Base-by-base conservation (phyloP, 2,797 vertebrate species). In the Gymnoscopelus microlampas region DNA sequence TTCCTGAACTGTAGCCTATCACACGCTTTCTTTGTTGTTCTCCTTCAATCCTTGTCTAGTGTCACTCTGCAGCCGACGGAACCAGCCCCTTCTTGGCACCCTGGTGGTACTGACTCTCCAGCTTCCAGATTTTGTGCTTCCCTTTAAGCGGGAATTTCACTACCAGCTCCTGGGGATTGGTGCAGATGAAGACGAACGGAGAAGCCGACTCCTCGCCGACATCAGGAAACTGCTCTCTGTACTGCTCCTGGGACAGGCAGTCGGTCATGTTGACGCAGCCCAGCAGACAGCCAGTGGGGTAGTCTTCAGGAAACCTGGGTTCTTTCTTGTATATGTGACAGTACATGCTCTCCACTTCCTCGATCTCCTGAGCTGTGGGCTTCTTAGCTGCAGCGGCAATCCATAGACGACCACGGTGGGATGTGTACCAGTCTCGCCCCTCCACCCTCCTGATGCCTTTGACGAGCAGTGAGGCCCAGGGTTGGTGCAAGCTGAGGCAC, bases 131-230 rank as follows among this genome's bases (percentile, higher is more conserved):
- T 94, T 99, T 99, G 91, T 94, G 97, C 89, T 95, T 97, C 86
- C 98, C 98, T 96, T 98, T 99, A 92, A 99, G 95, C 90, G 97
- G 97, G 89, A 99, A 98, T 94, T 99, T 99, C 91, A 99, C 94
- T 80, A 97, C 87, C 91, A 99, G 94, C 93, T 99, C 98, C 92
- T 97, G 97, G 78, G 96, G 94, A 88, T 95, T 95, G 79, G 92
- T 91, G 90, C 97, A 99, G 93, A 99, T 94, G 92, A 97, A 99
- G 93, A 99, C 95, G 87, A 98, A 99, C 49, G 97, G 96, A 82
- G 97, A 98, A n/a, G 84, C 87, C 0, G 96, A 97, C 91, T 98
- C 97, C 91, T 97, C 95, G 77, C 94, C 93, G 89, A 95, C 92
- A 76, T 93, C 91, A 0, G 96, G 93, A 88, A 94, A 93, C 95